Percentiles rank a stretch among this genome's conserved stretches.
These are phyloP conservation scores for Pandemis heparana DNA, from an alignment of 2,888 invertebrate species.

Conservation along the genomic window DNA sequence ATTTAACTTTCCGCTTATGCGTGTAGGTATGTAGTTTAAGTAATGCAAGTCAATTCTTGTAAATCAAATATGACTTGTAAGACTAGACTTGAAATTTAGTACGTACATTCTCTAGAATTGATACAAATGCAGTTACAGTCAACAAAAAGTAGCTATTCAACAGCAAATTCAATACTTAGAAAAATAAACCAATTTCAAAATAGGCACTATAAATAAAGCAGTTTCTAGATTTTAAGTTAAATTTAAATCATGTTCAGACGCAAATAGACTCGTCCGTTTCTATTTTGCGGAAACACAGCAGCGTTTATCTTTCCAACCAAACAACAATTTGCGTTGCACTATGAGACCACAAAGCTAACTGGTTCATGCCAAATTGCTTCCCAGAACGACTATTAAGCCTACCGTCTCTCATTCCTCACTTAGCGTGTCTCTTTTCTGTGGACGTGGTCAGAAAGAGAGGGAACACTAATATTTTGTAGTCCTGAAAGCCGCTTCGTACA, in stretches of 20 bases:
- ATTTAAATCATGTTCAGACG: too few relatives aligned
- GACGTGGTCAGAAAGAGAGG: background rate
- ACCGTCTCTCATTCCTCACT: background rate
- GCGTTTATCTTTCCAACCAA: background rate
- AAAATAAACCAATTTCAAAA: too few relatives aligned
- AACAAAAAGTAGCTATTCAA: too few relatives aligned
- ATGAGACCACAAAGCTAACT: background rate
- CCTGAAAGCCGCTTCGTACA: background rate
- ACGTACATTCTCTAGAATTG: too few relatives aligned
- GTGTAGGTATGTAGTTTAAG: too few relatives aligned
- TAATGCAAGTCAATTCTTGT: too few relatives aligned
- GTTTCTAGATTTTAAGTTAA: background rate
- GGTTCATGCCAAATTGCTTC: conserved; percentile 34
- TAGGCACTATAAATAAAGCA: background rate
- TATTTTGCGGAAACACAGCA: background rate
- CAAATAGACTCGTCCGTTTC: background rate
- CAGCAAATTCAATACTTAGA: too few relatives aligned
- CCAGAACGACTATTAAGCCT: background rate
- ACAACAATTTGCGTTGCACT: conserved; percentile 7
- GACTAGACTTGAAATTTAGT: too few relatives aligned
- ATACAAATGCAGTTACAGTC: too few relatives aligned
- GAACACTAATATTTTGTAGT: background rate
- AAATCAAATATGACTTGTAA: too few relatives aligned
- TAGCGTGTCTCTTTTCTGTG: background rate
- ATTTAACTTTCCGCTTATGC: too few relatives aligned